Conservation (phyloP, 2,888 invertebrate genomes). For the Alitta virens region DNA sequence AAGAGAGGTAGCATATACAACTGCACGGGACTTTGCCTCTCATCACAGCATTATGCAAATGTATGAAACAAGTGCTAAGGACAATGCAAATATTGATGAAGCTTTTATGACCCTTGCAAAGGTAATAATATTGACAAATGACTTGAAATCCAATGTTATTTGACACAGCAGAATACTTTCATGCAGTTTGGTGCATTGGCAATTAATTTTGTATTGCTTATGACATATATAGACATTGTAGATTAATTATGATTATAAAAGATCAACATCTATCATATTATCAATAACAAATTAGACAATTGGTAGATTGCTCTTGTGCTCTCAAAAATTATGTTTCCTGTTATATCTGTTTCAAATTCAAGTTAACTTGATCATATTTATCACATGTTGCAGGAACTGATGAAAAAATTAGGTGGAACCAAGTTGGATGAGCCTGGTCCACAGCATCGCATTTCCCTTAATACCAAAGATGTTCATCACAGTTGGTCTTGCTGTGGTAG, state of each 20-base stretch:
- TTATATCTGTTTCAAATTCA: too few relatives aligned
- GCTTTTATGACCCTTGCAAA: conserved; percentile 31
- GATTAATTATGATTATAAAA: too few relatives aligned
- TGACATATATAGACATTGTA: background rate
- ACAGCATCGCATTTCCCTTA: background rate
- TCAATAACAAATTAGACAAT: too few relatives aligned
- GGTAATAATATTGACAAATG: conserved; percentile 15
- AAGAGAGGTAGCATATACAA: conserved; percentile 26
- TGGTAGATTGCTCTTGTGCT: too few relatives aligned
- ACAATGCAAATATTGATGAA: conserved; percentile 32
- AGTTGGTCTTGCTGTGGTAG: conserved; percentile 16
- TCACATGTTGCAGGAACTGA: conserved; percentile 12
- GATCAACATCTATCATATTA: too few relatives aligned
- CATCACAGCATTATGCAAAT: conserved; percentile 27
- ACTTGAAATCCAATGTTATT: too few relatives aligned
- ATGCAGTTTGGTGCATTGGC: too few relatives aligned
- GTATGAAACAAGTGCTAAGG: conserved; percentile 34
- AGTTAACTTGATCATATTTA: too few relatives aligned
- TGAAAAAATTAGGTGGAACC: conserved; percentile 5
- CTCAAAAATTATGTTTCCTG: too few relatives aligned
- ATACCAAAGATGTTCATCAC: conserved; percentile 11
- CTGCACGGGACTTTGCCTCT: conserved; percentile 27
- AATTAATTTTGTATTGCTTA: background rate
- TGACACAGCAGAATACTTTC: background rate
- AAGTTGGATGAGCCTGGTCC: conserved; percentile 1